Evolutionary conservation across 2,113 vertebrate genomes (phyloP).

Genomic region (Anser cygnoides): DNA sequence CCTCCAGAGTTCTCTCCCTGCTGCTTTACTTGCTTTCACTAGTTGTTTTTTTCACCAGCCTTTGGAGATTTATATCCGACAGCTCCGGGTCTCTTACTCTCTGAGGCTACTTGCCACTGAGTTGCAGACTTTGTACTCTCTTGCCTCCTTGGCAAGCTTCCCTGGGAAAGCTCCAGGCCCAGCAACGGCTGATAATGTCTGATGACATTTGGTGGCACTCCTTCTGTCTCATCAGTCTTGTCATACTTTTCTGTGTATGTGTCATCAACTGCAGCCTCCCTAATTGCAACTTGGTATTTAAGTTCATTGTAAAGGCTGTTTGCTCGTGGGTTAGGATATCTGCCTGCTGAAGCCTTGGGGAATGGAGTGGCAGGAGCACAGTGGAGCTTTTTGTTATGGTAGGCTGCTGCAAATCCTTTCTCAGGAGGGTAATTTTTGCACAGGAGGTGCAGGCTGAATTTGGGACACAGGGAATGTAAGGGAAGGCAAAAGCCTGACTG

Average conservation of each 20-base stretch:
- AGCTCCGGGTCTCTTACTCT: background rate
- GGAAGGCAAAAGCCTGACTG: fast-evolving
- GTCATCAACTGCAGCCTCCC: background rate
- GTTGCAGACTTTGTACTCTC: background rate
- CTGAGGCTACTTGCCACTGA: background rate
- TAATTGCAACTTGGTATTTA: background rate
- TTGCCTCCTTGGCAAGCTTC: conserved; percentile 20
- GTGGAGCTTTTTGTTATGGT: background rate
- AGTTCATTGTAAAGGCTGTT: background rate
- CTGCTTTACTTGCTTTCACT: background rate
- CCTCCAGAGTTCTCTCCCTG: conserved; percentile 22
- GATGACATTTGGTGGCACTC: conserved; percentile 24
- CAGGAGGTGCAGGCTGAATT: background rate
- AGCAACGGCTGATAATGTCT: fast-evolving
- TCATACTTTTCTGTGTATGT: background rate
- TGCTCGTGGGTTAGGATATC: background rate
- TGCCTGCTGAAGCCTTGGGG: background rate
- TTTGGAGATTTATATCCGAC: fast-evolving
- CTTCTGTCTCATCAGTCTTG: background rate
- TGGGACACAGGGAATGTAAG: fast-evolving
- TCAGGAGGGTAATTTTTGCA: background rate
- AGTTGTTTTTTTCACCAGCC: background rate
- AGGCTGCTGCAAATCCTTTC: background rate
- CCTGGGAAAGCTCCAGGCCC: background rate
- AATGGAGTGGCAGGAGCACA: fast-evolving